phyloP scores from a whole-genome alignment of 2,888 invertebrate species.

The Xestia ashworthii region DNA sequence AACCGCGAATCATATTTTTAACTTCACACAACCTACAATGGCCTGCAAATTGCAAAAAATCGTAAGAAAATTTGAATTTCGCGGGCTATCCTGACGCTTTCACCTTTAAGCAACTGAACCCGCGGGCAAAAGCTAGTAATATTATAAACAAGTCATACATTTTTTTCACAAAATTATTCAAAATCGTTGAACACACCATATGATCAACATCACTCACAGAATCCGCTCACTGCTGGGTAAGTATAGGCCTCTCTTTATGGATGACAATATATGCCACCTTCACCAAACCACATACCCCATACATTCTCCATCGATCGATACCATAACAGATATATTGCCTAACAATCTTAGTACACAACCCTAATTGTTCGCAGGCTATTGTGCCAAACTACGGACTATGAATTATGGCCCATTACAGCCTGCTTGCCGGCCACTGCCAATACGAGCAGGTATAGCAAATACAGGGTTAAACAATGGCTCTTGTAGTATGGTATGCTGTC shows the following conservation, averaged over 20 bases:
- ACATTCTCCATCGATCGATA: conserved; percentile 36
- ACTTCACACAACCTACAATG: too few relatives aligned
- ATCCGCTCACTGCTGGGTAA: too few relatives aligned
- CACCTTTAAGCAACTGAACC: too few relatives aligned
- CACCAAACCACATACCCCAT: conserved; percentile 18
- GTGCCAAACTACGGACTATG: conserved; percentile 55
- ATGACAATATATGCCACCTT: not conserved
- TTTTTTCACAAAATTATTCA: too few relatives aligned
- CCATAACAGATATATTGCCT: conserved; percentile 47
- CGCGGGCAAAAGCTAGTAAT: too few relatives aligned
- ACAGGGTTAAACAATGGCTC: conserved; percentile 37
- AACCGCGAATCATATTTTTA: too few relatives aligned
- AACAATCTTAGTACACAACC: conserved; percentile 54
- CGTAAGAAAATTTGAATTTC: too few relatives aligned
- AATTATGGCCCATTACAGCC: conserved; percentile 57
- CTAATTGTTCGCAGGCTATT: conserved; percentile 58
- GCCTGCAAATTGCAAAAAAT: too few relatives aligned
- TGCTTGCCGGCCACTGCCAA: conserved; percentile 53
- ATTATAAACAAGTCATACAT: too few relatives aligned
- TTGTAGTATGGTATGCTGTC: conserved; percentile 20
- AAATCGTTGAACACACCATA: too few relatives aligned
- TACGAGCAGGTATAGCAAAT: conserved; percentile 56
- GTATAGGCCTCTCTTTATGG: not conserved
- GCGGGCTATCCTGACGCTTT: too few relatives aligned
- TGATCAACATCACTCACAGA: too few relatives aligned